phyloP scores from a whole-genome alignment of 2,888 invertebrate genomes.

The Noctua janthina region DNA sequence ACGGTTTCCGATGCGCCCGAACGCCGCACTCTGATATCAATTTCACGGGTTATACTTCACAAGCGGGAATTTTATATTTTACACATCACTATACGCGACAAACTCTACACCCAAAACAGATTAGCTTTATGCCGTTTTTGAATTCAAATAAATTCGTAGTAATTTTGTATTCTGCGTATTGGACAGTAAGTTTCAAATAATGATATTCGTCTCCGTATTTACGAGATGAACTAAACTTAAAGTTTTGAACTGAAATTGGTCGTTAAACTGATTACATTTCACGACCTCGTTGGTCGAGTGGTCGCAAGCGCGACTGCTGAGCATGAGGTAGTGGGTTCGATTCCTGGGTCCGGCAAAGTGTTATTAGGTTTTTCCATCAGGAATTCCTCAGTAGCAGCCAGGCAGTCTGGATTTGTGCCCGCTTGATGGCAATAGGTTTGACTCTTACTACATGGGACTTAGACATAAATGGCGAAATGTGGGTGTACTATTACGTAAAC shows the following conservation, averaged over 20 bases:
- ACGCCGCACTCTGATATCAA: constrained; percentile 60
- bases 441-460: no score
- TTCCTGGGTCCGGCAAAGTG: no score
- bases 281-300: no score
- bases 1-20: constrained; percentile 41
- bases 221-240: neutral
- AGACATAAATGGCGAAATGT: no score
- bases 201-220: neutral
- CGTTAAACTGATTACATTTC: neutral
- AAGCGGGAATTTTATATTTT: constrained; percentile 51
- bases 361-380: no score
- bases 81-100: constrained; percentile 1
- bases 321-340: no score
- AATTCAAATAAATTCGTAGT: neutral
- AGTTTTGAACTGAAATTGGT: neutral
- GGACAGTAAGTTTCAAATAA: neutral
- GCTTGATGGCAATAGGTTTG: no score
- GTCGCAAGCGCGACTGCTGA: no score
- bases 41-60: constrained; percentile 67
- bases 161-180: neutral
- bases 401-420: no score
- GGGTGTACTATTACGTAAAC: no score
- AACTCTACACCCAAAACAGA: neutral
- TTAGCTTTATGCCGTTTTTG: neutral
- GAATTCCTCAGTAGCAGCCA: no score